Evolutionary conservation across 2,888 invertebrate genomes (phyloP).

Genomic region (Heliconius aoede): DNA sequence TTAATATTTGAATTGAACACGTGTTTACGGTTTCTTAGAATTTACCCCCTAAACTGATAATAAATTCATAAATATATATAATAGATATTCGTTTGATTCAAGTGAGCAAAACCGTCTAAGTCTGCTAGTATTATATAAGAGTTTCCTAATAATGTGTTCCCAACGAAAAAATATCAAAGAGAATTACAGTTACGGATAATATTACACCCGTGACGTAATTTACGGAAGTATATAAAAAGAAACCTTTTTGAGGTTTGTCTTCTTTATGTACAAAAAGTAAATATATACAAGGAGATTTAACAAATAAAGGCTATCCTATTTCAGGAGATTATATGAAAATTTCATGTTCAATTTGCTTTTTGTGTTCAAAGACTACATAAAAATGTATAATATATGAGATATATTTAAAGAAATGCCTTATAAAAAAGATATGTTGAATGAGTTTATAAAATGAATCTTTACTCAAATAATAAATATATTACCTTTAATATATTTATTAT

Average conservation of each 20-base stretch:
- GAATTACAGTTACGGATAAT: conserved; percentile 3
- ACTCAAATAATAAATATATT: neutral
- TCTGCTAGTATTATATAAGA: no score
- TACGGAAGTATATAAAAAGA: neutral
- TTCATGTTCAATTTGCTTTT: conserved; percentile 1
- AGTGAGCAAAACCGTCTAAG: no score
- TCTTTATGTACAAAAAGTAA: neutral
- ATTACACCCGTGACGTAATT: conserved; percentile 8
- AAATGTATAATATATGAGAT: neutral
- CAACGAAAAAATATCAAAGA: neutral
- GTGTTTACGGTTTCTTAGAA: no score
- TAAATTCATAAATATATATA: no score
- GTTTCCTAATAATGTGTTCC: neutral
- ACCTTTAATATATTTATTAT: no score
- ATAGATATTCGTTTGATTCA: no score
- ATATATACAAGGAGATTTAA: conserved; percentile 5
- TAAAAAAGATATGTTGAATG: neutral
- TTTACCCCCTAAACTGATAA: no score
- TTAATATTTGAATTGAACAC: no score
- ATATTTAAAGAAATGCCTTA: neutral
- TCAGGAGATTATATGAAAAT: conserved; percentile 11
- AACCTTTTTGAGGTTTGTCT: neutral
- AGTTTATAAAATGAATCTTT: neutral
- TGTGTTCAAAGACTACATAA: neutral
- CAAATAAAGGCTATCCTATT: neutral